Conservation (phyloP, 2,797 vertebrate species). For the Arvicola amphibius region DNA sequence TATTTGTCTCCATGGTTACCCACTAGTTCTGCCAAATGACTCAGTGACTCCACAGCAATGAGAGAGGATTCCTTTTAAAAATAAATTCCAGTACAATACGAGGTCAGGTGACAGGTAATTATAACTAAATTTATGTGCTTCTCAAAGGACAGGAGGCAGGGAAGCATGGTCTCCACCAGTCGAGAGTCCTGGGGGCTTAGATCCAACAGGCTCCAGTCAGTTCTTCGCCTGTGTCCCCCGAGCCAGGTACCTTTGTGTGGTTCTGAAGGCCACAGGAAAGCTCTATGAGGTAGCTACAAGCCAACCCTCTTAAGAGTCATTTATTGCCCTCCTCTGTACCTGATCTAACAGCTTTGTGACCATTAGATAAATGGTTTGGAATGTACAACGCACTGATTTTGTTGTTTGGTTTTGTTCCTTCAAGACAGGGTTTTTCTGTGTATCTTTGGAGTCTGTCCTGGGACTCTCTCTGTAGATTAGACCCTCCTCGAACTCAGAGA, state of each 20-base stretch:
- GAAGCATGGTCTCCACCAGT: neutral
- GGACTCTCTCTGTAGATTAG: neutral
- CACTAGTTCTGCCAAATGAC: conserved; percentile 31
- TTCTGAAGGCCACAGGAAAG: neutral
- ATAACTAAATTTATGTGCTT: conserved; percentile 9
- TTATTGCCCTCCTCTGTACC: neutral
- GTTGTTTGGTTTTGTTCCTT: neutral
- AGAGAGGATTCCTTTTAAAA: conserved; percentile 43
- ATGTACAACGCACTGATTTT: neutral
- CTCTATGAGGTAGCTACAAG: neutral
- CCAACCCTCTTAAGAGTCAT: neutral
- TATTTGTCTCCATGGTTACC: conserved; percentile 53
- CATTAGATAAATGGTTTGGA: neutral
- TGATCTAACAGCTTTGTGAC: neutral
- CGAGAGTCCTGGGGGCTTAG: neutral
- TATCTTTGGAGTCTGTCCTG: neutral
- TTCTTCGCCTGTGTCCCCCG: neutral
- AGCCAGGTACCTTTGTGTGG: neutral
- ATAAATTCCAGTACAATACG: conserved; percentile 13
- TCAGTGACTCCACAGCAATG: neutral
- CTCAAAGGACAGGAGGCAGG: neutral
- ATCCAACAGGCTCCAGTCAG: neutral
- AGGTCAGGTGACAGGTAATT: neutral
- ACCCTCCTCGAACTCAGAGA: neutral
- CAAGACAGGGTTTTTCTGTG: neutral